A percentile compares a stretch with the other conserved stretches of the same genome.
Conservation (phyloP, 2,797 vertebrate species). For the Allobates femoralis region DNA sequence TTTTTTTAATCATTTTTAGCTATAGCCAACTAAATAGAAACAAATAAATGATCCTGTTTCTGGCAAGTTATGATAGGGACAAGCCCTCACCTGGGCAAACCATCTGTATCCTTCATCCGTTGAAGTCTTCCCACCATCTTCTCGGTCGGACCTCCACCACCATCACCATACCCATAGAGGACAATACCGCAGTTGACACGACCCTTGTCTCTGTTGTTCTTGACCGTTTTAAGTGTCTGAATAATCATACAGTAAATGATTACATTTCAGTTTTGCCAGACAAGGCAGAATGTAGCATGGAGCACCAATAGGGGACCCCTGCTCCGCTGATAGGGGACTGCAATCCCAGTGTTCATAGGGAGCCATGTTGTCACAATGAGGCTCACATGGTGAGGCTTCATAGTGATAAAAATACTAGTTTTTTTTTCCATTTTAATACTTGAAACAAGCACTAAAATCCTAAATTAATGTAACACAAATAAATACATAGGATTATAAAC, state of each 20-base stretch:
- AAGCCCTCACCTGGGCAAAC: slow-evolving; percentile 85
- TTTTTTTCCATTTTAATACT: no score
- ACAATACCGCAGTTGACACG: slow-evolving; percentile 85
- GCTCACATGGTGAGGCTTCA: no score
- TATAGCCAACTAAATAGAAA: neutral
- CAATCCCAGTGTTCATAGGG: no score
- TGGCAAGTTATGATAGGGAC: no score
- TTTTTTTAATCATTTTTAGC: no score
- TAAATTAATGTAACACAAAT: neutral
- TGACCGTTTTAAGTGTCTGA: slow-evolving; percentile 88
- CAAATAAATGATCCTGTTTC: neutral
- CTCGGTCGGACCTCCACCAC: slow-evolving; percentile 93
- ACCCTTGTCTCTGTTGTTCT: slow-evolving; percentile 93
- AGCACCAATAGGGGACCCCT: no score
- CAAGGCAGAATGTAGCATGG: no score
- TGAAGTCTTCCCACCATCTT: slow-evolving; percentile 89
- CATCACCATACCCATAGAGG: slow-evolving; percentile 93
- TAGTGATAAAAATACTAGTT: neutral
- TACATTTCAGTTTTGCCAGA: neutral
- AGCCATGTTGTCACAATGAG: no score
- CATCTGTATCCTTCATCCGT: slow-evolving; percentile 84
- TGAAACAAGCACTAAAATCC: neutral
- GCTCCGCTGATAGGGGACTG: no score
- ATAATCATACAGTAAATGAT: slow-evolving; percentile 27
- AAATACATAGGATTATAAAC: neutral